A percentile compares a stretch with the other conserved stretches of the same genome.
phyloP scores from a whole-genome alignment of 1,140 invertebrate species.

The Helicoverpa armigera region DNA sequence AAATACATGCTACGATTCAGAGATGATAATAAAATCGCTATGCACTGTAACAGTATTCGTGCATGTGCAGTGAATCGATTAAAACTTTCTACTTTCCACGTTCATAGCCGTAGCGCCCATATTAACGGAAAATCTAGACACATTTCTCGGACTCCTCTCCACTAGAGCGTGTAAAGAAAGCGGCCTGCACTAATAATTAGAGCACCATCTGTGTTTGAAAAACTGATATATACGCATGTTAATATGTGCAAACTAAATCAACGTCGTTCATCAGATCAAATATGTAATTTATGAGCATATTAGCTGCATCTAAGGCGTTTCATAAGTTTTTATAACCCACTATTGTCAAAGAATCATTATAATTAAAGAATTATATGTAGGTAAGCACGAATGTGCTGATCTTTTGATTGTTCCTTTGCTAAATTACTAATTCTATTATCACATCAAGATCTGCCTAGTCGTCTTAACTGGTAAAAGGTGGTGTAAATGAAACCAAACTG shows the following conservation, averaged over 20 bases:
- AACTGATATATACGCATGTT: slow-evolving; percentile 46
- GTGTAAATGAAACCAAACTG: slow-evolving; percentile 69
- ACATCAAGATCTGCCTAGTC: not conserved
- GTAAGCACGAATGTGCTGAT: too few relatives aligned
- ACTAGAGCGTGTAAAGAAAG: slow-evolving; percentile 82
- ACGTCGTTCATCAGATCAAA: slow-evolving; percentile 35
- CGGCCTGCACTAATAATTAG: slow-evolving; percentile 67
- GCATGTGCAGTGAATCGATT: slow-evolving; percentile 83
- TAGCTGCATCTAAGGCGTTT: not conserved
- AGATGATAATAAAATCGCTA: slow-evolving; percentile 42
- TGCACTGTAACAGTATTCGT: slow-evolving; percentile 61
- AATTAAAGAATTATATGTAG: too few relatives aligned
- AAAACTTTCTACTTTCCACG: slow-evolving; percentile 85
- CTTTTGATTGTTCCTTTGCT: too few relatives aligned
- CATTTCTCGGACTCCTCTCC: slow-evolving; percentile 77
- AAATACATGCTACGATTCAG: slow-evolving; percentile 35
- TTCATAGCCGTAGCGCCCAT: slow-evolving; percentile 68
- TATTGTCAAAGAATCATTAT: not conserved
- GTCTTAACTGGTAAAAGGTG: not conserved
- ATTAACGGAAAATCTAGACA: slow-evolving; percentile 81
- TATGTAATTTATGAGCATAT: not conserved
- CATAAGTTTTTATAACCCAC: not conserved
- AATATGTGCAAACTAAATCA: slow-evolving; percentile 24
- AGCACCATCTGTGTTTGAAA: slow-evolving; percentile 45
- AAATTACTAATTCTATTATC: not conserved